Evolutionary conservation across 2,113 vertebrate species (phyloP).

Genomic region (human): GRCh38 chr12:118467501-118468000

Average conservation of each 20-base stretch:
- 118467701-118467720: background rate
- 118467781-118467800: background rate
- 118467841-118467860: background rate
- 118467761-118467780: background rate
- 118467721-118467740: background rate
- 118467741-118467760: background rate
- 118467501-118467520: background rate
- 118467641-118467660: background rate
- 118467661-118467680: background rate
- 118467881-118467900: background rate
- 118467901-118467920: background rate
- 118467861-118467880: background rate
- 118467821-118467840: no score
- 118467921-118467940: background rate
- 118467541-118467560: background rate
- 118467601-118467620: background rate
- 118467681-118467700: background rate
- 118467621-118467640: background rate
- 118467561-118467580: background rate
- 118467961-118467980: background rate
- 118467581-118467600: background rate
- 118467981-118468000: background rate
- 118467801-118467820: background rate
- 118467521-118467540: background rate
- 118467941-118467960: background rate